These are phyloP conservation scores for Coracopsis vasa DNA, from an alignment of 2,113 vertebrate genomes.

Conservation along the genomic window DNA sequence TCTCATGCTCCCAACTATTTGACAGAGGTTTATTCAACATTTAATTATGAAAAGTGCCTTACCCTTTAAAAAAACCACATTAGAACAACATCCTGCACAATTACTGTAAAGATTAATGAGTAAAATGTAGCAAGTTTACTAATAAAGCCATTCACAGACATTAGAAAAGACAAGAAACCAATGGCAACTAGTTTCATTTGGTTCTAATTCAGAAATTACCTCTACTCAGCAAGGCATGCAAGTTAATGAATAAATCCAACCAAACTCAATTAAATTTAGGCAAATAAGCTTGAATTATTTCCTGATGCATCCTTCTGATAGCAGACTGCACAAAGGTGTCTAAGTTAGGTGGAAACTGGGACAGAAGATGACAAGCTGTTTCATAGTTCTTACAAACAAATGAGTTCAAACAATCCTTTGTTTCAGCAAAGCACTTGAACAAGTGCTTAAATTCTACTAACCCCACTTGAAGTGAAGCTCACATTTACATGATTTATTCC, in stretches of 20 bases:
- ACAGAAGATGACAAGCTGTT: conserved; percentile 6
- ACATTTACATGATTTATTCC: background rate
- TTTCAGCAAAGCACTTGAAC: background rate
- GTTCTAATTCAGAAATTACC: background rate
- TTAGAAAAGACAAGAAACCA: background rate
- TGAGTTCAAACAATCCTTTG: background rate
- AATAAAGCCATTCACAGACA: background rate
- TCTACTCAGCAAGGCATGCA: background rate
- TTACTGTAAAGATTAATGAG: background rate
- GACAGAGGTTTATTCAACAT: background rate
- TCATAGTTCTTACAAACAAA: background rate
- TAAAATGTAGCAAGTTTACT: background rate
- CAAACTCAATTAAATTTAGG: background rate
- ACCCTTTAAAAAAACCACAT: background rate
- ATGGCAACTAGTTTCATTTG: background rate
- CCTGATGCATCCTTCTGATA: background rate
- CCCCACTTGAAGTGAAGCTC: conserved; percentile 1
- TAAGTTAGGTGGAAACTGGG: background rate
- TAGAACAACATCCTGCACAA: background rate
- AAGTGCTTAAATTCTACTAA: background rate
- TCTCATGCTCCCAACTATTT: background rate
- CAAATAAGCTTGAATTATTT: conserved; percentile 12
- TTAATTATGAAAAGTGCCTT: background rate
- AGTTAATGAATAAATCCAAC: background rate
- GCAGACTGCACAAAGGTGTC: background rate